A percentile compares a stretch with the other conserved stretches of the same genome.
These are phyloP conservation scores for Apodemia mormo DNA, from an alignment of 2,888 invertebrate genomes.

Conservation along the genomic window DNA sequence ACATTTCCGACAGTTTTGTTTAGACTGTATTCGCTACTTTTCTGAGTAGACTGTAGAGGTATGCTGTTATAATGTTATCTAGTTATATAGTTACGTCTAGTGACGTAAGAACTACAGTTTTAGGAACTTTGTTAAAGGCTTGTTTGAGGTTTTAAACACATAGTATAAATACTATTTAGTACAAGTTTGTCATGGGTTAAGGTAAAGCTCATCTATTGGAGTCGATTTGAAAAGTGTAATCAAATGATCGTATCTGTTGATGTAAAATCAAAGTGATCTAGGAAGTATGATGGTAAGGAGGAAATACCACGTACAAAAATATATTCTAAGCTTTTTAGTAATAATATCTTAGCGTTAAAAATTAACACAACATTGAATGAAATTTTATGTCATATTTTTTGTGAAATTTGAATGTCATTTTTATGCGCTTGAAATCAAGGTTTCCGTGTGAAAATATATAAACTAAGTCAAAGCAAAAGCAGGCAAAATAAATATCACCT, in stretches of 20 bases:
- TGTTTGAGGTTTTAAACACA: conserved; percentile 7
- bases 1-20: too few species aligned
- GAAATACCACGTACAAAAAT: conserved; percentile 13
- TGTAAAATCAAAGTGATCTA: not conserved
- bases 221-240: not conserved
- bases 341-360: conserved; percentile 1
- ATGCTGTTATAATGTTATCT: conserved; percentile 14
- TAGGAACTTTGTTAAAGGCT: conserved; percentile 14
- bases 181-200: conserved; percentile 1
- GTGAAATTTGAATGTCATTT: conserved; percentile 2
- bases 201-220: not conserved
- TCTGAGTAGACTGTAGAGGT: not conserved
- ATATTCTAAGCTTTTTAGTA: conserved; percentile 10
- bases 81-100: conserved; percentile 15
- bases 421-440: not conserved
- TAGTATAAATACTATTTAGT: conserved; percentile 12
- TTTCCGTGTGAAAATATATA: not conserved
- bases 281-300: conserved; percentile 4
- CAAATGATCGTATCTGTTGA: not conserved
- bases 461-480: not conserved
- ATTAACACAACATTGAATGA: not conserved
- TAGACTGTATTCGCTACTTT: too few species aligned
- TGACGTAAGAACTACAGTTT: conserved; percentile 15
- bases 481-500: not conserved
- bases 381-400: not conserved